Base-by-base conservation (phyloP, 2,888 invertebrate species). In the Trissolcus japonicus region DNA sequence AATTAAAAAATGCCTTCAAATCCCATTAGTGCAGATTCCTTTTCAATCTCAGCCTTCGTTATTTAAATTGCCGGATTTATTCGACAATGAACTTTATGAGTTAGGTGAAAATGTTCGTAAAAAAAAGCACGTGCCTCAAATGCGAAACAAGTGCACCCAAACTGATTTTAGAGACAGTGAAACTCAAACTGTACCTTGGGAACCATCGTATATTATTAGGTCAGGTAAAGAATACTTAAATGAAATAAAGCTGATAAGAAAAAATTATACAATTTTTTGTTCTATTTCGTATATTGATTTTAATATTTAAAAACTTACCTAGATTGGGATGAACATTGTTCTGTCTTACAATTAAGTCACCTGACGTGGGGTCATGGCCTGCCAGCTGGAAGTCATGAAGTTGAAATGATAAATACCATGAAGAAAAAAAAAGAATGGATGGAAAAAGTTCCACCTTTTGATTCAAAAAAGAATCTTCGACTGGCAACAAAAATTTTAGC, bases 111-210 rank as follows among this genome's bases (percentile, higher is more conserved):
- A 46, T 16, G 46, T 14, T 6, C 7, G n/a, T 16, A 46, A n/a
- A 16, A 46, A 46, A 46, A 46, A 46, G 6, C 46, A 0, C 35
- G 11, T 1, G 16, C 46, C 7, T 14, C 25, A 16, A 21, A 19
- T n/a, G 65, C 16, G 19, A 21, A 51, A 51, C 19, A 90, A 90
- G 56, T 91, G 90, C 50, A 92, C 93, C 0, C 95, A 95, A 89
- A 95, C 95, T 0, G 87, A 92, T 67, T 95, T 91, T 85, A 91
- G 95, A 71, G 95, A 95, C 82, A 93, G 93, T 0, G 94, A 94
- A 79, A 92, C 94, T 0, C 95, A 95, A 88, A 96, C 95, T 0
- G 90, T 90, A 13, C 95, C 95, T 0, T 95, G 95, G 93, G 93
- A 95, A 78, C 94, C 95, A 0, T 91, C 91, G 1, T 92, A 91